Conservation (phyloP, 2,113 vertebrate species). For the Oriolus oriolus region DNA sequence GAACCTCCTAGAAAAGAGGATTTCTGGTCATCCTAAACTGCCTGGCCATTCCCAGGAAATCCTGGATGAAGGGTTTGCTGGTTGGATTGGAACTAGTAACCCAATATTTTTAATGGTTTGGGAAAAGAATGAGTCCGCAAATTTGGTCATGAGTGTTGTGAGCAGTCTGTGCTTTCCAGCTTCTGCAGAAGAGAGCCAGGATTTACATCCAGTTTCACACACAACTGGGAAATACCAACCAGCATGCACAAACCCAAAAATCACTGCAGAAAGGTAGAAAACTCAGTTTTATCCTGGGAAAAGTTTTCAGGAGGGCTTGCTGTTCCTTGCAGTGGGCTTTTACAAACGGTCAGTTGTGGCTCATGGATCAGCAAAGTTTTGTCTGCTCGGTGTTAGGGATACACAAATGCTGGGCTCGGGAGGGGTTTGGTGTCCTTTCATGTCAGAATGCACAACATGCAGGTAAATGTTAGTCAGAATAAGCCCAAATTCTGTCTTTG, state of each 20-base stretch:
- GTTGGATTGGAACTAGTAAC: not conserved
- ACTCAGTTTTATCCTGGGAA: not conserved
- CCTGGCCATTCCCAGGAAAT: not conserved
- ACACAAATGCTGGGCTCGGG: fast-evolving
- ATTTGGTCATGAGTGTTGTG: not conserved
- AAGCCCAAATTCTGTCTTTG: not conserved
- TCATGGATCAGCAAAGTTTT: fast-evolving
- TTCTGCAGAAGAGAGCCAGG: not conserved
- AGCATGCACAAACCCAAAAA: not conserved
- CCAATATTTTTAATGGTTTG: not conserved
- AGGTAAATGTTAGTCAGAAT: not conserved
- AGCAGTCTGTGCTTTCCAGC: not conserved
- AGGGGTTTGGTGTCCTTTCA: not conserved
- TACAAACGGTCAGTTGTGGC: not conserved
- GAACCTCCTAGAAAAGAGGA: not conserved
- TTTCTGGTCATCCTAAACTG: not conserved
- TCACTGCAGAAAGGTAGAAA: not conserved
- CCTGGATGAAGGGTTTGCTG: not conserved
- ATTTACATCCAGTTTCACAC: not conserved
- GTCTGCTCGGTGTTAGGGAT: not conserved
- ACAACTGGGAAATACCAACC: not conserved
- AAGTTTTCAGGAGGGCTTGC: not conserved
- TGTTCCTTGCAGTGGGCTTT: not conserved
- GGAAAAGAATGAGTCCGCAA: not conserved
- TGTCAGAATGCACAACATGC: not conserved